Conservation (phyloP, 1,140 invertebrate genomes). For the Musca domestica region DNA sequence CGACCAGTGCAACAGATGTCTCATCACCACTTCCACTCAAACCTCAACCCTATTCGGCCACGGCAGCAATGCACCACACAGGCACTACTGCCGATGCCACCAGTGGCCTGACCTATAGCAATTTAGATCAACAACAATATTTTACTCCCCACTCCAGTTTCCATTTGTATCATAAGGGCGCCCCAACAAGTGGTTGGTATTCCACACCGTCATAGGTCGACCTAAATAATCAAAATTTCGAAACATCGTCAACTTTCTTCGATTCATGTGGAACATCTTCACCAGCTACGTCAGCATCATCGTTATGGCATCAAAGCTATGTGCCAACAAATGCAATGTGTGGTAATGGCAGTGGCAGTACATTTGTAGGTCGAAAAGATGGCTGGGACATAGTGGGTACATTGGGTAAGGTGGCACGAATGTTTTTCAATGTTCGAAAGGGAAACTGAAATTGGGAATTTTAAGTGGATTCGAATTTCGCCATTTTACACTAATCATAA, state of each 20-base stretch:
- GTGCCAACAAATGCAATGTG: not conserved
- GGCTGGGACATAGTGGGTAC: constrained; percentile 49
- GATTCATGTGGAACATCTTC: constrained; percentile 19
- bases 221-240: constrained; percentile 16
- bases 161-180: constrained; percentile 78
- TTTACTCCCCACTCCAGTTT: constrained; percentile 80
- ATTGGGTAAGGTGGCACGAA: constrained; percentile 47
- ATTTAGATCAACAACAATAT: constrained; percentile 78
- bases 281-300: constrained; percentile 18
- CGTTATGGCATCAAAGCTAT: not conserved
- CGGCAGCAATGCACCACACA: constrained; percentile 55
- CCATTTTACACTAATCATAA: not conserved
- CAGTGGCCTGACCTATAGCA: constrained; percentile 61
- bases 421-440: constrained; percentile 49
- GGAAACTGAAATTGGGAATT: constrained; percentile 25
- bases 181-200: constrained; percentile 69
- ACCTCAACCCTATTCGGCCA: constrained; percentile 81
- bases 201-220: constrained; percentile 68
- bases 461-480: too few species aligned
- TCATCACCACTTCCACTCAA: constrained; percentile 79
- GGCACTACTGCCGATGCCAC: constrained; percentile 51
- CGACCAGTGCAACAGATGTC: constrained; percentile 56
- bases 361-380: constrained; percentile 20
- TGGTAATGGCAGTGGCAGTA: constrained; percentile 16
- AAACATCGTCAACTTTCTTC: constrained; percentile 19